These are phyloP conservation scores for Galago senegalensis DNA, from an alignment of 2,797 vertebrate species.

Conservation along the genomic window DNA sequence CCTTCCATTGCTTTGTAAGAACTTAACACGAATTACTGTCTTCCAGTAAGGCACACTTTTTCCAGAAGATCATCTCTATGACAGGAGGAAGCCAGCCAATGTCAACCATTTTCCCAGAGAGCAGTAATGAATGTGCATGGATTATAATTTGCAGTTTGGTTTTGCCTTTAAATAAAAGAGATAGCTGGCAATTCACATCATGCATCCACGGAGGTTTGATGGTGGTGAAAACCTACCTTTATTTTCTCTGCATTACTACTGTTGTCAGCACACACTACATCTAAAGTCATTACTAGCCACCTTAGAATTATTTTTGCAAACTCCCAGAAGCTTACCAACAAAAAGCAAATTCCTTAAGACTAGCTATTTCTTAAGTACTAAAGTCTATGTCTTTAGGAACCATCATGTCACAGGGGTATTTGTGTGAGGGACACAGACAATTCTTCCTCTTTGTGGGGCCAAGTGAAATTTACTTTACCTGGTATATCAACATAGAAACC, in stretches of 20 bases:
- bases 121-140: neutral
- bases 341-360: neutral
- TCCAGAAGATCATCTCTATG: neutral
- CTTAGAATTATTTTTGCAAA: neutral
- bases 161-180: neutral
- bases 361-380: neutral
- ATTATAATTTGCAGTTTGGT: neutral
- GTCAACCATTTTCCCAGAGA: conserved; percentile 42
- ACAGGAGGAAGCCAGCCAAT: neutral
- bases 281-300: neutral
- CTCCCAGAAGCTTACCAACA: neutral
- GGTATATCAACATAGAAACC: neutral
- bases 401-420: neutral
- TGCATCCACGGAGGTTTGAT: neutral
- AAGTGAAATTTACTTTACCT: neutral
- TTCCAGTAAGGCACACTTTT: conserved; percentile 28
- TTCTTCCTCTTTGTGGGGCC: neutral
- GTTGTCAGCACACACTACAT: neutral
- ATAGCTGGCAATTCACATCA: neutral
- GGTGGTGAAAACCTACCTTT: neutral
- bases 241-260: neutral
- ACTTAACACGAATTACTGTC: neutral
- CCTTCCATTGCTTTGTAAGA: neutral
- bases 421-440: neutral
- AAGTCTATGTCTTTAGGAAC: neutral